A percentile compares a stretch with the other conserved stretches of the same genome.
phyloP scores from a whole-genome alignment of 2,888 invertebrate genomes.

The Melipona beecheii region DNA sequence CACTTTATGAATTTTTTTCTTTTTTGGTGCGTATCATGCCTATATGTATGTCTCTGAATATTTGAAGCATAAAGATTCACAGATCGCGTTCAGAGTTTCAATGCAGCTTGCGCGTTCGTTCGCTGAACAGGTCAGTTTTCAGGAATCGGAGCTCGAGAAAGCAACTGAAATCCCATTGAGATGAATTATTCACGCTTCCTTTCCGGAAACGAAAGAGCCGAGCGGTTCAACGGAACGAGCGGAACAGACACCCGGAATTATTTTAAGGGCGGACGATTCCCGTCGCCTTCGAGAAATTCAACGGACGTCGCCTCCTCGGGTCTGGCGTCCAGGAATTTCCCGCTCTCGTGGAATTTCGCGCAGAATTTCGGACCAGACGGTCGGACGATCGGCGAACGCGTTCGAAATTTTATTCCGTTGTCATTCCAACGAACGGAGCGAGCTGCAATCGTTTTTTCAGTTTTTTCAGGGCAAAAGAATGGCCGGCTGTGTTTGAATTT shows the following conservation, averaged over 20 bases:
- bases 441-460: background rate
- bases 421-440: constrained; percentile 2
- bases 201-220: background rate
- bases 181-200: constrained; percentile 56
- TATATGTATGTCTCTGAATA: too few species aligned
- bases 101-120: too few species aligned
- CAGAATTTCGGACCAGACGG: background rate
- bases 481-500: background rate
- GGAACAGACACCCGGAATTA: constrained; percentile 11
- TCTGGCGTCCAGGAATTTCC: constrained; percentile 24
- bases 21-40: too few species aligned
- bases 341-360: constrained; percentile 9
- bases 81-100: too few species aligned
- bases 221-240: background rate
- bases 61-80: too few species aligned
- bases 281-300: constrained; percentile 17
- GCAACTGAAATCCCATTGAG: constrained; percentile 36
- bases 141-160: background rate
- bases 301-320: background rate
- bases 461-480: background rate
- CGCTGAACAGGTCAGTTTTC: too few species aligned
- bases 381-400: background rate
- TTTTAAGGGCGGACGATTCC: background rate
- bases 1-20: too few species aligned
- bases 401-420: constrained; percentile 34